Conservation (phyloP, 1,140 invertebrate genomes). For the Bombus breviceps region DNA sequence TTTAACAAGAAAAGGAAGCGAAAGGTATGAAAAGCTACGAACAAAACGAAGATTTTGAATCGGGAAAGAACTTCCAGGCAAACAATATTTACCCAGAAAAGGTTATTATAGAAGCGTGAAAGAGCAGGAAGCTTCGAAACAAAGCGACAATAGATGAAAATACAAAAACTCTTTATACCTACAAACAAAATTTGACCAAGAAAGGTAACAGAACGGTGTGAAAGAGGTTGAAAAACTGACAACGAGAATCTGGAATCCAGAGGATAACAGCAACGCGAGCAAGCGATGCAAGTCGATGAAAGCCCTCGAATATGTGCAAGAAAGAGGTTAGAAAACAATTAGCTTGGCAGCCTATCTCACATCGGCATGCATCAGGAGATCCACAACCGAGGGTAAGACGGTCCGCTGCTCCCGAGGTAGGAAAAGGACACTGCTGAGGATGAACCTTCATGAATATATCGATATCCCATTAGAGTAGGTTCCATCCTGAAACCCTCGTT, state of each 20-base stretch:
- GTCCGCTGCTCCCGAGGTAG: constrained; percentile 47
- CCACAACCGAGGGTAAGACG: constrained; percentile 28
- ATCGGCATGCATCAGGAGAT: constrained; percentile 52
- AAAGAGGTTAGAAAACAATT: constrained; percentile 65
- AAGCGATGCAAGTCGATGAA: neutral
- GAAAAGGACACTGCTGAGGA: constrained; percentile 65
- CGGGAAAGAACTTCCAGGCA: no score
- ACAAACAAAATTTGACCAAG: no score
- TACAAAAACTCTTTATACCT: no score
- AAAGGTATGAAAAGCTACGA: no score
- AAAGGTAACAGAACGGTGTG: neutral
- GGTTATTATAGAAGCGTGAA: no score
- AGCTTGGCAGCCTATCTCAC: constrained; percentile 60
- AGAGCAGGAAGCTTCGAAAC: no score
- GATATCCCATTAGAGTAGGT: constrained; percentile 76
- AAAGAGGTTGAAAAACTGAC: no score
- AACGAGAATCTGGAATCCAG: constrained; percentile 17
- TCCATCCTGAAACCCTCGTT: constrained; percentile 22
- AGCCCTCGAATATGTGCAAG: neutral
- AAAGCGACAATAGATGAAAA: no score
- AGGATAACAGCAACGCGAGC: neutral
- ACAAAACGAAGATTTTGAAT: no score
- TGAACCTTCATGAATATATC: constrained; percentile 77
- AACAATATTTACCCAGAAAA: no score
- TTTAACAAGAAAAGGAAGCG: no score